Evolutionary conservation across 2,113 vertebrate species (phyloP).

Genomic region (Galbula dea): DNA sequence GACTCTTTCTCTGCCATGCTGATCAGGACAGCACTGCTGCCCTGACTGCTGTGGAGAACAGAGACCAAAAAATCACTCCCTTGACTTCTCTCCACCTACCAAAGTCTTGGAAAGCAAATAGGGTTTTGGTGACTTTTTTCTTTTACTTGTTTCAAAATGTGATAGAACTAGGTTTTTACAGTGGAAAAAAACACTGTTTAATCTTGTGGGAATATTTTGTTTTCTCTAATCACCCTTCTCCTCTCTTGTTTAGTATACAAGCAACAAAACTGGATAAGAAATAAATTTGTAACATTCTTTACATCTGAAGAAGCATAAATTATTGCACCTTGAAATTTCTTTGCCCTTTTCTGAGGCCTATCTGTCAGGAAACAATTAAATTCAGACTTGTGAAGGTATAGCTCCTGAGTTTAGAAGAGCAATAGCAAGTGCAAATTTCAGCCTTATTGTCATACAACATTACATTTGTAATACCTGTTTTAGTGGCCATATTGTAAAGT

Average conservation of each 20-base stretch:
- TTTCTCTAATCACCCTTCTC: neutral
- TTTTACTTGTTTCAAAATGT: neutral
- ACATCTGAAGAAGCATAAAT: neutral
- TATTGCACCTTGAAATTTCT: neutral
- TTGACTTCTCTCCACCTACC: neutral
- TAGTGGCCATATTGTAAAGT: neutral
- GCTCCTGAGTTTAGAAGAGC: neutral
- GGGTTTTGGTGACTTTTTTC: rapidly evolving
- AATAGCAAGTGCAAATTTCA: neutral
- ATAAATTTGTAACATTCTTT: neutral
- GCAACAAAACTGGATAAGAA: neutral
- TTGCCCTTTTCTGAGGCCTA: neutral
- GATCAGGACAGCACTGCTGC: slow-evolving; percentile 27
- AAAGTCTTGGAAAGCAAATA: neutral
- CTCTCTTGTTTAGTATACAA: neutral
- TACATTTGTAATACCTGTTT: neutral
- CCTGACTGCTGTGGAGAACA: neutral
- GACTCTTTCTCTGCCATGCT: slow-evolving; percentile 30
- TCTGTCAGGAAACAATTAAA: neutral
- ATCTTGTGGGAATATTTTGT: neutral
- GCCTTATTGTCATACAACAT: neutral
- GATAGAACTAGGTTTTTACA: neutral
- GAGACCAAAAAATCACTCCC: neutral
- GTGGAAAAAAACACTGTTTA: neutral
- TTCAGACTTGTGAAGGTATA: neutral